A percentile compares a stretch with the other conserved stretches of the same genome.
phyloP scores from a whole-genome alignment of 2,888 invertebrate genomes.

The Lampropteryx suffumata region DNA sequence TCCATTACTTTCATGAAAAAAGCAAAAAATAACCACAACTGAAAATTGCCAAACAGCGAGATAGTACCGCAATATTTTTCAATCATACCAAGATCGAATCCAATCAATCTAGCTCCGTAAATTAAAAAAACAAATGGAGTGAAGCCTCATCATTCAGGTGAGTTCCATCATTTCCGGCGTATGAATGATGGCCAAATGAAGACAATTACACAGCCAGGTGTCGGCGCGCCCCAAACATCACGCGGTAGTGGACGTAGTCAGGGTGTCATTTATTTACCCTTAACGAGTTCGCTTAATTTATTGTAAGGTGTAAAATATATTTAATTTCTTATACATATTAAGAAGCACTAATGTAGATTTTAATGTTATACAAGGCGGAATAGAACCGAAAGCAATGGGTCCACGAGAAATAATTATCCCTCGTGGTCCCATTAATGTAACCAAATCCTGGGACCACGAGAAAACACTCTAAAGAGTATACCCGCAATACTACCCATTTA shows the following conservation, averaged over 20 bases:
- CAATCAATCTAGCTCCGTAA: conserved; percentile 23
- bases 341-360: too few species aligned
- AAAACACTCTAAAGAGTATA: too few species aligned
- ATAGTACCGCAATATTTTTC: conserved; percentile 19
- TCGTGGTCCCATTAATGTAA: too few species aligned
- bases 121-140: conserved; percentile 28
- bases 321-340: too few species aligned
- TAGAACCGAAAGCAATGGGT: too few species aligned
- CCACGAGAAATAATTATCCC: too few species aligned
- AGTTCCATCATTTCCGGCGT: conserved; percentile 31
- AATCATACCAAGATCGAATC: conserved; percentile 24
- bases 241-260: conserved; percentile 17
- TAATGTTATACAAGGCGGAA: too few species aligned
- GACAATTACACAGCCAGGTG: conserved; percentile 35
- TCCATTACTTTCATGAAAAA: conserved; percentile 1
- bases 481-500: too few species aligned
- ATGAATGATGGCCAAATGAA: conserved; percentile 33
- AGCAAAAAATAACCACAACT: conserved; percentile 6
- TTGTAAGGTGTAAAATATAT: too few species aligned
- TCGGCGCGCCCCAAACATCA: conserved; percentile 26
- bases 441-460: too few species aligned
- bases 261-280: neutral
- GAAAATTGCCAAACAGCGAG: neutral
- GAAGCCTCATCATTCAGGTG: conserved; percentile 26
- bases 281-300: too few species aligned